Percentiles rank a stretch among this genome's conserved stretches.
phyloP scores from a whole-genome alignment of 2,113 vertebrate species.

The Pterocles gutturalis region DNA sequence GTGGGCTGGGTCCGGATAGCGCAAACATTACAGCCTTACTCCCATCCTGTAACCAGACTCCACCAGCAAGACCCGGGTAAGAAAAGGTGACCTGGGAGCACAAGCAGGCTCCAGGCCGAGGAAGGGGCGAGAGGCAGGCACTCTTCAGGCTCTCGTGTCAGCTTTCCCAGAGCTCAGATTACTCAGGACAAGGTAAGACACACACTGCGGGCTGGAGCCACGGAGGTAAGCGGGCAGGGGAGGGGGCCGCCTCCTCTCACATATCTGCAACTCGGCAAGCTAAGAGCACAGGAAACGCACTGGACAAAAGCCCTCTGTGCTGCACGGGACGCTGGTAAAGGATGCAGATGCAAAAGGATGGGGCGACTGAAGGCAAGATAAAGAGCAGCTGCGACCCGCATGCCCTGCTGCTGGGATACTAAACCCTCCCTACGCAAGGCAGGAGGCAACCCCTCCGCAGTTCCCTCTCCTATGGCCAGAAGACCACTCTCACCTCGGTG shows the following conservation, averaged over 20 bases:
- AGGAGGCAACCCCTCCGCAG: not conserved
- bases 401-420: slow-evolving; percentile 11
- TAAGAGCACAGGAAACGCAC: slow-evolving; percentile 74
- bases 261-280: slow-evolving; percentile 69
- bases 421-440: not conserved
- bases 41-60: slow-evolving; percentile 42
- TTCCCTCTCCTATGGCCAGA: not conserved
- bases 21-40: not conserved
- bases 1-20: rapidly evolving
- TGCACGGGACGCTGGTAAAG: slow-evolving; percentile 49
- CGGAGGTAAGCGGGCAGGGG: not conserved
- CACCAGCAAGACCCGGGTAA: not conserved
- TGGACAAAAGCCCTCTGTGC: slow-evolving; percentile 83
- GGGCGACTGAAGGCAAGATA: slow-evolving; percentile 75
- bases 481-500: slow-evolving; percentile 89
- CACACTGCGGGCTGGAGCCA: slow-evolving; percentile 25
- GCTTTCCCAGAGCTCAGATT: slow-evolving; percentile 67
- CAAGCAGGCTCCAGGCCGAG: not conserved
- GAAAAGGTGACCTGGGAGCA: slow-evolving; percentile 63
- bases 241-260: slow-evolving; percentile 45
- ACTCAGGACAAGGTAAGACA: slow-evolving; percentile 73
- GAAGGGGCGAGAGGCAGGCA: slow-evolving; percentile 22
- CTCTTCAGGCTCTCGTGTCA: slow-evolving; percentile 55
- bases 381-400: slow-evolving; percentile 72
- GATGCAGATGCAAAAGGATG: slow-evolving; percentile 73